Percentiles rank a stretch among this genome's conserved stretches.
These are phyloP conservation scores for Lathamus discolor DNA, from an alignment of 2,113 vertebrate genomes.

Conservation along the genomic window DNA sequence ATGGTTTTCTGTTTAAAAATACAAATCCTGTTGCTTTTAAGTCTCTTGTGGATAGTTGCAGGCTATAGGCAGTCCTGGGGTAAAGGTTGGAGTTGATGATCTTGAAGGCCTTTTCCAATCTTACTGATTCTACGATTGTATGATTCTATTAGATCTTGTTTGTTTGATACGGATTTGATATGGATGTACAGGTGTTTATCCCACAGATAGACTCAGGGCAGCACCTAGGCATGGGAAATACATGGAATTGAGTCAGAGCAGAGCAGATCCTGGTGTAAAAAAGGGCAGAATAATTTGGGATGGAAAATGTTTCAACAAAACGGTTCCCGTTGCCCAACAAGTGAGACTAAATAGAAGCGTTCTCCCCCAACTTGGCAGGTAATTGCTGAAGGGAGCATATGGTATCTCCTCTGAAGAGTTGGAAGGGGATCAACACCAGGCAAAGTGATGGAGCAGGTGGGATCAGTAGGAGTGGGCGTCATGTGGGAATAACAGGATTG, in stretches of 20 bases:
- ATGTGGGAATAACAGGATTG: not conserved
- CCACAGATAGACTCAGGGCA: rapidly evolving
- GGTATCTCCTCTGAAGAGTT: not conserved
- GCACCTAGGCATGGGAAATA: rapidly evolving
- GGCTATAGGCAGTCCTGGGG: not conserved
- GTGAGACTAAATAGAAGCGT: not conserved
- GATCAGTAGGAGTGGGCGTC: not conserved
- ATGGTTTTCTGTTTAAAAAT: not conserved
- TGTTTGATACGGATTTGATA: not conserved
- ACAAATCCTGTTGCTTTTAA: not conserved
- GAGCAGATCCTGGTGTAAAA: not conserved
- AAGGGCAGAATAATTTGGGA: not conserved
- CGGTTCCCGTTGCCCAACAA: not conserved
- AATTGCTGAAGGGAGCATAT: slow-evolving; percentile 34
- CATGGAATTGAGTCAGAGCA: not conserved
- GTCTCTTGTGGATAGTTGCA: not conserved
- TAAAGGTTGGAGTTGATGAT: not conserved
- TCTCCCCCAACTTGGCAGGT: not conserved
- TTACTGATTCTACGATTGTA: not conserved
- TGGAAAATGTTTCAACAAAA: not conserved
- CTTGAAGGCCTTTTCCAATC: not conserved
- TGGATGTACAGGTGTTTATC: not conserved
- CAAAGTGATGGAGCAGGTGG: not conserved
- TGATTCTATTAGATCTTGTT: not conserved
- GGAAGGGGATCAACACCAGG: slow-evolving; percentile 10